phyloP scores from a whole-genome alignment of 2,113 vertebrate genomes.

The Chiloscyllium plagiosum region DNA sequence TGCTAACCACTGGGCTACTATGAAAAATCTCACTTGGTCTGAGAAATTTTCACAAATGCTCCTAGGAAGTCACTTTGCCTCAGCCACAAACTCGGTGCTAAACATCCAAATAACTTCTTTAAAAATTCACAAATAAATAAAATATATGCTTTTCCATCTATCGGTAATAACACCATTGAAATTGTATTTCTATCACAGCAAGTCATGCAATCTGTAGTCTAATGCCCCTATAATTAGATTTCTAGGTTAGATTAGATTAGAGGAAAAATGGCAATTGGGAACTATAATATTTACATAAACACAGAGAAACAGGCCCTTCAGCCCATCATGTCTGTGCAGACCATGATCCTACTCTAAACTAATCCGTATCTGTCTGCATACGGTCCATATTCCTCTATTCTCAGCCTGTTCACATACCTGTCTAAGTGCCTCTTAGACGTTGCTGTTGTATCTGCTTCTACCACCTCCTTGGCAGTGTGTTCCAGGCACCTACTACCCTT shows the following conservation, averaged over 20 bases:
- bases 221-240: background rate
- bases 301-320: no score
- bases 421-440: no score
- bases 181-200: background rate
- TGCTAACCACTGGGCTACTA: background rate
- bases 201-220: background rate
- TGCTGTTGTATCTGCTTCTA: no score
- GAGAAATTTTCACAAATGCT: background rate
- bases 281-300: background rate
- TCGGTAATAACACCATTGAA: background rate
- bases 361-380: no score
- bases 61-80: background rate
- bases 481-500: no score
- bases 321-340: no score
- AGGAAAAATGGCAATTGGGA: background rate
- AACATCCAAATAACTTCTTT: background rate
- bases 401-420: no score
- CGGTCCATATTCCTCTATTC: no score
- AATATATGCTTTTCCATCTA: background rate
- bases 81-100: background rate
- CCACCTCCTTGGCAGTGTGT: no score
- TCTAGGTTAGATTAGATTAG: background rate
- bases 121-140: background rate
- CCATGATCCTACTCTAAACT: no score
- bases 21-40: background rate